phyloP scores from a whole-genome alignment of 35 echinoderm and acorn worm genomes.

The Heliocidaris tuberculata region DNA sequence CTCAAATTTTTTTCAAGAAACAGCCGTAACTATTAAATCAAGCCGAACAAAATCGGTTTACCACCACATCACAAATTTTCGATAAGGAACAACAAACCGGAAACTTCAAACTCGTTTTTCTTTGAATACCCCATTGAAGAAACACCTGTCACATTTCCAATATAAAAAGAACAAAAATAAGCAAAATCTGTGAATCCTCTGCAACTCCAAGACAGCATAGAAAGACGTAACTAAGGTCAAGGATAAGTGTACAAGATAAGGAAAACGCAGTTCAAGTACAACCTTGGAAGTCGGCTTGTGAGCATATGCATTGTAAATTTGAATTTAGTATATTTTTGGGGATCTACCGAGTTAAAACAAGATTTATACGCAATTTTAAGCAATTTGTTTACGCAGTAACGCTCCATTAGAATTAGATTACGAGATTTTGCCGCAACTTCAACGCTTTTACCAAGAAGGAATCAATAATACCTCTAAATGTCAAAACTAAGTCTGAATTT shows the following conservation, averaged over 20 bases:
- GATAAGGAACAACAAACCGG: neutral
- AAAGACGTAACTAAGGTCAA: too few relatives aligned
- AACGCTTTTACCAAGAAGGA: too few relatives aligned
- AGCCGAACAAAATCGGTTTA: neutral
- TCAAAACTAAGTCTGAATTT: too few relatives aligned
- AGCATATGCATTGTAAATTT: too few relatives aligned
- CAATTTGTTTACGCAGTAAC: too few relatives aligned
- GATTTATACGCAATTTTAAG: too few relatives aligned
- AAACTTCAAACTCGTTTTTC: neutral
- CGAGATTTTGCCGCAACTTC: too few relatives aligned
- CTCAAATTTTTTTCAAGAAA: neutral
- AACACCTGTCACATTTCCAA: neutral
- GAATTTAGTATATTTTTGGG: too few relatives aligned
- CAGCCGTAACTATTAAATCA: neutral
- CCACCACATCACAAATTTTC: neutral
- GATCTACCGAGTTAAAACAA: too few relatives aligned
- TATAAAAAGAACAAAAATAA: neutral
- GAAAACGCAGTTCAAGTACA: neutral
- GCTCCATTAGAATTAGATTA: too few relatives aligned
- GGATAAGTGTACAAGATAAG: neutral
- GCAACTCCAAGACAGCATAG: neutral
- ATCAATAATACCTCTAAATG: too few relatives aligned
- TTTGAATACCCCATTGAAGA: neutral
- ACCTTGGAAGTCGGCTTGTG: neutral
- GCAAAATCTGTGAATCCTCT: neutral